These are phyloP conservation scores for Circaetus cinerascens DNA, from an alignment of 2,113 vertebrate species.

Conservation along the genomic window DNA sequence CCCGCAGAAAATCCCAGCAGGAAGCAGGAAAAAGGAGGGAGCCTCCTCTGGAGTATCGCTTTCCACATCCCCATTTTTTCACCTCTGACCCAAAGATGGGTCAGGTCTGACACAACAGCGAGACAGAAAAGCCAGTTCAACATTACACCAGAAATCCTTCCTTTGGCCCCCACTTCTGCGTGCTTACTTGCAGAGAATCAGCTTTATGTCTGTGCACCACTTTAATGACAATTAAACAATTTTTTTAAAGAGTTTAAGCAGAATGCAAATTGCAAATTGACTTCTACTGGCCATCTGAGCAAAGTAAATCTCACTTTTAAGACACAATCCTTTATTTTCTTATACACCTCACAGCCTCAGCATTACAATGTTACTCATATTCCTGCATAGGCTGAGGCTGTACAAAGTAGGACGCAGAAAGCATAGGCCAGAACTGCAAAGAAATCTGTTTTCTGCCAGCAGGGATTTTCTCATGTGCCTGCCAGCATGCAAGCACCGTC, in stretches of 20 bases:
- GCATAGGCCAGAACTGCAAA: background rate
- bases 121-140: background rate
- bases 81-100: background rate
- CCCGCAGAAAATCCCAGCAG: background rate
- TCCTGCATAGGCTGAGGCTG: background rate
- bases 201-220: background rate
- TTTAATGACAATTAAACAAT: background rate
- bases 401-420: background rate
- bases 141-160: accelerated
- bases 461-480: accelerated
- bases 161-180: background rate
- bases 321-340: background rate
- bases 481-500: background rate
- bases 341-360: background rate
- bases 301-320: background rate
- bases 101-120: background rate
- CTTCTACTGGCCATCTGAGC: background rate
- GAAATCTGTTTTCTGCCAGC: background rate
- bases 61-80: background rate
- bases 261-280: background rate
- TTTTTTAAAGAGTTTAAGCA: background rate
- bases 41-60: background rate
- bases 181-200: background rate
- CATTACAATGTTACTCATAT: background rate
- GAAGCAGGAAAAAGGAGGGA: background rate